Evolutionary conservation across 2,113 vertebrate species (phyloP), one percentile per base, ranked within the genome.

Genomic region (Dicrurus megarhynchus): DNA sequence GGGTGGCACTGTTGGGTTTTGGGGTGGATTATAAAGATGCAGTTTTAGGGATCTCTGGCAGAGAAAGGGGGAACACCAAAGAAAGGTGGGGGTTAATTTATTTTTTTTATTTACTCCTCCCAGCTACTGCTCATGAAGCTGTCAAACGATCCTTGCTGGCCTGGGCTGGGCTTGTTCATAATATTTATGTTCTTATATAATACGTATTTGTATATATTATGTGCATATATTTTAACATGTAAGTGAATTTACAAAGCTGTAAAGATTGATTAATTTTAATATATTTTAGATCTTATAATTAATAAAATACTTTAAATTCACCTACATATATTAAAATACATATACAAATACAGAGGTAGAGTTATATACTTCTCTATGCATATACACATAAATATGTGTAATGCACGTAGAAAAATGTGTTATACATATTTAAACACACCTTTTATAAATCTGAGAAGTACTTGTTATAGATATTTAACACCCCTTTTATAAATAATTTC

Each of bases 21-120:
- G 1, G 44, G 53, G 22, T 0, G 0, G 11, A 5, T 5, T 18
- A 53, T n/a, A 13, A 84, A 26, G n/a, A 15, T 44, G 47, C 13
- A 3, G 32, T 13, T 82, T 46, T 55, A 16, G 32, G 24, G 8
- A 11, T 32, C 6, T 32, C 70, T 68, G 47, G 41, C 32, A 32
- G 6, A 74, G 59, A 80, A 89, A 52, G 1, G 7, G 33, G 13
- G 14, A 65, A 9, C 9, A 13, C 6, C 7, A 53, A 23, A 37
- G 13, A 52, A 82, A 8, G 7, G 22, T 11, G 32, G 33, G 7
- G 7, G 9, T 59, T 16, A 5, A 8, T n/a, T 90, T n/a, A 10
- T 21, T 15, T 60, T 32, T 16, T 5, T 33, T 7, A 68, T 46
- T 44, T 46, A 18, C 16, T 60, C 8, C 26, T 55, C 13, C 16